Percentiles rank a stretch among this genome's conserved stretches.
Evolutionary conservation across 2,888 invertebrate genomes (phyloP).

Genomic region (Drosophila seclusa): DNA sequence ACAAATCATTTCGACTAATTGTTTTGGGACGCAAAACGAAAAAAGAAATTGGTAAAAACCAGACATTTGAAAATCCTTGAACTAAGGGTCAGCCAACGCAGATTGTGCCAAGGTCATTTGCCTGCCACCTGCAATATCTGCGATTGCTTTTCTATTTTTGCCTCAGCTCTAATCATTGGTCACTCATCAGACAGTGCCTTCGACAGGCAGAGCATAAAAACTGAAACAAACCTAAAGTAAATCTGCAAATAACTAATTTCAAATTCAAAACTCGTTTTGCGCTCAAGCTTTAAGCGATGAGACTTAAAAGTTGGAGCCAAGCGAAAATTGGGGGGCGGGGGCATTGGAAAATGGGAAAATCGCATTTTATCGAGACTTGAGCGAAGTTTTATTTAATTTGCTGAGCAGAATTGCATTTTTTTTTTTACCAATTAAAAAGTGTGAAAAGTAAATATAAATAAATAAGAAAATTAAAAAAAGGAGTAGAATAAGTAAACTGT

Average conservation of each 20-base stretch:
- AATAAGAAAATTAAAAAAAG: background rate
- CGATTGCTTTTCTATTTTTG: slow-evolving; percentile 2
- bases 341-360: background rate
- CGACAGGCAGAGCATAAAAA: slow-evolving; percentile 1
- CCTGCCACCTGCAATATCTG: slow-evolving; percentile 2
- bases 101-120: slow-evolving; percentile 49
- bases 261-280: slow-evolving; percentile 36
- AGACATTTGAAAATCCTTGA: slow-evolving; percentile 51
- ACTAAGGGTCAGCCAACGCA: slow-evolving; percentile 22
- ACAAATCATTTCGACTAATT: slow-evolving; percentile 71
- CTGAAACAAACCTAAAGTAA: background rate
- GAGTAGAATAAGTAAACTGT: background rate
- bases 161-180: slow-evolving; percentile 12
- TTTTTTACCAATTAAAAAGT: background rate
- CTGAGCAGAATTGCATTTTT: background rate
- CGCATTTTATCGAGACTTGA: background rate
- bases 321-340: background rate
- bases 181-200: slow-evolving; percentile 36
- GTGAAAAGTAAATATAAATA: background rate
- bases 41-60: slow-evolving; percentile 11
- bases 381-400: slow-evolving; percentile 1
- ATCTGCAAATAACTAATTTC: slow-evolving; percentile 25
- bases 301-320: slow-evolving; percentile 12
- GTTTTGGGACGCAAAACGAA: slow-evolving; percentile 38
- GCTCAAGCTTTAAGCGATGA: background rate